Conservation (phyloP, 2,113 vertebrate genomes). For the Peromyscus polionotus region DNA sequence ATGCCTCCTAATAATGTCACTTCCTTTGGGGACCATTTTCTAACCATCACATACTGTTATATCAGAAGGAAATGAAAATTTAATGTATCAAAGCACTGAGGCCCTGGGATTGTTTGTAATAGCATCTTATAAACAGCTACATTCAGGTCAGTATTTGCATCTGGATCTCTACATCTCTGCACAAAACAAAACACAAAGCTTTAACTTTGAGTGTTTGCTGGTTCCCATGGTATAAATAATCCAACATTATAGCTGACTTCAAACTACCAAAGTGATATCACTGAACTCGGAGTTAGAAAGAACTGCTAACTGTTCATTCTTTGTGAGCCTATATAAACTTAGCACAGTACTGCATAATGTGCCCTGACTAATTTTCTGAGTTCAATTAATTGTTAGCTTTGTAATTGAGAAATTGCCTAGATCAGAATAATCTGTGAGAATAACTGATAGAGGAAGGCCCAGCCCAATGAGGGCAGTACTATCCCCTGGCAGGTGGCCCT, state of each 20-base stretch:
- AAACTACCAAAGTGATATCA: conserved; percentile 8
- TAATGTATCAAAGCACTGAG: background rate
- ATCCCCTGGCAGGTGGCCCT: background rate
- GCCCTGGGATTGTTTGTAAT: conserved; percentile 7
- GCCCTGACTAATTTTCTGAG: background rate
- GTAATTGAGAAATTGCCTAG: background rate
- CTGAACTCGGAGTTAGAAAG: conserved; percentile 20
- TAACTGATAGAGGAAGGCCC: background rate
- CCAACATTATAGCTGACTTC: background rate
- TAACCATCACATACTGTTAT: background rate
- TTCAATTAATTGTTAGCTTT: background rate
- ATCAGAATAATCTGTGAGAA: background rate
- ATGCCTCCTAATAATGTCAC: background rate
- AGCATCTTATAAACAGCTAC: background rate
- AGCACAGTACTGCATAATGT: background rate
- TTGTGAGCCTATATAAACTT: background rate
- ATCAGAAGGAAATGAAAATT: background rate
- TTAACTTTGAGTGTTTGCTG: background rate
- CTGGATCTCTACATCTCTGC: conserved; percentile 1
- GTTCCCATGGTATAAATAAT: conserved; percentile 34
- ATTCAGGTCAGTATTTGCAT: conserved; percentile 12
- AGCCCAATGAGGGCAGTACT: too few species aligned
- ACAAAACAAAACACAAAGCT: conserved; percentile 1
- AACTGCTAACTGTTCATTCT: background rate
- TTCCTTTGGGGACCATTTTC: background rate